phyloP scores from a whole-genome alignment of 1,140 invertebrate species.

The Drosophila miranda region DNA sequence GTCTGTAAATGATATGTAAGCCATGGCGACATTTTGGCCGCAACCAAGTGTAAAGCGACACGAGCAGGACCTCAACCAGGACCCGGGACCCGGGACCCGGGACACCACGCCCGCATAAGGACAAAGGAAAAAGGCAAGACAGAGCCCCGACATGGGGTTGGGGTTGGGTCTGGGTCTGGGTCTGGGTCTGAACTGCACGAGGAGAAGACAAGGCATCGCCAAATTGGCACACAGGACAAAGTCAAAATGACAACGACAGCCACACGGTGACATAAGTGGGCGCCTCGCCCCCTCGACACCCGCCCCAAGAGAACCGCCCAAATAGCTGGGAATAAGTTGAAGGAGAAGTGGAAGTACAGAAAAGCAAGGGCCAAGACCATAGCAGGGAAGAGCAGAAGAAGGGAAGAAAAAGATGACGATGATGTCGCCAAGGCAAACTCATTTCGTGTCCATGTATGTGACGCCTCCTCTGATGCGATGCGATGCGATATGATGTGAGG shows the following conservation, averaged over 20 bases:
- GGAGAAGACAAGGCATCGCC: conserved; percentile 35
- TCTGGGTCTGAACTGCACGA: neutral
- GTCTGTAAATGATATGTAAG: conserved; percentile 56
- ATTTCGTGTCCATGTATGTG: conserved; percentile 37
- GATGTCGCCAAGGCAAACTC: conserved; percentile 43
- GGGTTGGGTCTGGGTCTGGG: too few species aligned
- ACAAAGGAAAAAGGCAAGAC: neutral
- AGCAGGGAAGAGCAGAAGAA: too few species aligned
- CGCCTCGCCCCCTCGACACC: conserved; percentile 1
- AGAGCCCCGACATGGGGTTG: neutral
- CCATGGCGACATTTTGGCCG: conserved; percentile 62
- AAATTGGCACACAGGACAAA: conserved; percentile 49
- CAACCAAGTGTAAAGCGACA: conserved; percentile 69
- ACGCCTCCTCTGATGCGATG: conserved; percentile 7
- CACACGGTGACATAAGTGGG: conserved; percentile 47
- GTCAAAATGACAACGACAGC: conserved; percentile 51
- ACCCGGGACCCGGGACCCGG: conserved; percentile 26
- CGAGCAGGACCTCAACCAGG: conserved; percentile 23
- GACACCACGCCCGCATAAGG: conserved; percentile 3
- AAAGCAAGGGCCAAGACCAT: too few species aligned
- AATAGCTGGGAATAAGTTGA: too few species aligned
- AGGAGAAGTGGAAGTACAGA: too few species aligned
- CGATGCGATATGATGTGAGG: neutral
- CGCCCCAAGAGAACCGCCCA: neutral
- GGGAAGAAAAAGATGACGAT: conserved; percentile 48